phyloP scores from a whole-genome alignment of 1,140 invertebrate genomes.

The Drosophila nasuta region DNA sequence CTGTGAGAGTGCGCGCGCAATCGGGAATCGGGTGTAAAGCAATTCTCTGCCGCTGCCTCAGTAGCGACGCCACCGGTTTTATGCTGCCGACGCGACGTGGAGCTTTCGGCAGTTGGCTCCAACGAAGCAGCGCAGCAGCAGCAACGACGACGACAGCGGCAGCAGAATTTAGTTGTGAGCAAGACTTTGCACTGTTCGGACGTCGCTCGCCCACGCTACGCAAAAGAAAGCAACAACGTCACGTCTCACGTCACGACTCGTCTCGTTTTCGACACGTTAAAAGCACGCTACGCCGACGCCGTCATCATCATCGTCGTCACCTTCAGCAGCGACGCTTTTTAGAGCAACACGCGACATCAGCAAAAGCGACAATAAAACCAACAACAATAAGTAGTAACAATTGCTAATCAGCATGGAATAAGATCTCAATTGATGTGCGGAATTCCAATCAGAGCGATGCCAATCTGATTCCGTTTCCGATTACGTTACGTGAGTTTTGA shows the following conservation, averaged over 20 bases:
- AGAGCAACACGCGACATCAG: constrained; percentile 52
- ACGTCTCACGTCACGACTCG: not conserved
- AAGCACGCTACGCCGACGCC: constrained; percentile 35
- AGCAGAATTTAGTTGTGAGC: constrained; percentile 57
- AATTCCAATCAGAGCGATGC: not conserved
- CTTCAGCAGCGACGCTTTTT: constrained; percentile 11
- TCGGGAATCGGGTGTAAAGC: constrained; percentile 15
- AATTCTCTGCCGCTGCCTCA: constrained; percentile 2
- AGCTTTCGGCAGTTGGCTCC: constrained; percentile 40
- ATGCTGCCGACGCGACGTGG: constrained; percentile 20
- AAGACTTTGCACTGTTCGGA: constrained; percentile 62
- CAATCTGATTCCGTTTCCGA: constrained; percentile 36
- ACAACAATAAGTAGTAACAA: constrained; percentile 24
- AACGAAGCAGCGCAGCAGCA: constrained; percentile 37
- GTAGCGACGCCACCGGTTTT: constrained; percentile 38
- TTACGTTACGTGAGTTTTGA: constrained; percentile 18
- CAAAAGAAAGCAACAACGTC: constrained; percentile 14
- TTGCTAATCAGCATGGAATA: constrained; percentile 30
- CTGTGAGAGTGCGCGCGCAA: constrained; percentile 46
- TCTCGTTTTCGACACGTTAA: not conserved
- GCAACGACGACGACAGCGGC: constrained; percentile 26
- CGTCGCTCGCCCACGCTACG: constrained; percentile 47
- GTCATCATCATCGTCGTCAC: not conserved
- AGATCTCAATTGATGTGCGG: constrained; percentile 8
- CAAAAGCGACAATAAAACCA: constrained; percentile 21